Evolutionary conservation across 2,888 invertebrate species (phyloP), one percentile per base, ranked within the genome.

Genomic region (Dexiosoma caninum): DNA sequence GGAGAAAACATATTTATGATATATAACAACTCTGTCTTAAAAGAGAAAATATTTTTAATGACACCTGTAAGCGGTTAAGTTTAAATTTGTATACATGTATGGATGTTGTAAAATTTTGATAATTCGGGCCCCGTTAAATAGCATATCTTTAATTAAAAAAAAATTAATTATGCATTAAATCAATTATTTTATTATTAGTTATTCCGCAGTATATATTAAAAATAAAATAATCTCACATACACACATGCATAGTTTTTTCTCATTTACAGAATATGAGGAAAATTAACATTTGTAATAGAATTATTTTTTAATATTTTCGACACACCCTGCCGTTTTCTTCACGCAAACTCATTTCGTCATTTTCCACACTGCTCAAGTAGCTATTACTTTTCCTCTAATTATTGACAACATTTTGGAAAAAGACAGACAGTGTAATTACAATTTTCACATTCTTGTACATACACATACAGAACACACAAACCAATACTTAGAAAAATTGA

Each of bases 241-340:
- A n/a, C n/a, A n/a, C n/a, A n/a, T n/a, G n/a, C n/a, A n/a, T n/a
- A n/a, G n/a, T n/a, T n/a, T n/a, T n/a, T n/a, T n/a, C n/a, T n/a
- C n/a, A n/a, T n/a, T n/a, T 27, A 27, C 27, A 27, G 27, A 27
- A 27, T 6, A 27, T n/a, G 27, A 27, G 27, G 6, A 27, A 27
- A 27, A 3, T 6, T 5, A 27, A 27, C 6, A 27, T 30, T n/a
- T 6, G 16, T 19, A 37, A 37, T 49, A 27, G 30, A 27, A 21
- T 1, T 7, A 19, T 0, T 10, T 49, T 44, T 49, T 16, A 9
- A 37, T 32, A 19, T 53, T 42, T 40, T n/a, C 2, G n/a, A 27
- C 9, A 62, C 77, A 81, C 77, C 81, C 72, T 72, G 67, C 40
- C 8, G 16, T 35, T 55, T 75, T 59, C 37, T 40, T 44, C 9